These are phyloP conservation scores for Peromyscus polionotus DNA, from an alignment of 2,113 vertebrate species.

Conservation along the genomic window DNA sequence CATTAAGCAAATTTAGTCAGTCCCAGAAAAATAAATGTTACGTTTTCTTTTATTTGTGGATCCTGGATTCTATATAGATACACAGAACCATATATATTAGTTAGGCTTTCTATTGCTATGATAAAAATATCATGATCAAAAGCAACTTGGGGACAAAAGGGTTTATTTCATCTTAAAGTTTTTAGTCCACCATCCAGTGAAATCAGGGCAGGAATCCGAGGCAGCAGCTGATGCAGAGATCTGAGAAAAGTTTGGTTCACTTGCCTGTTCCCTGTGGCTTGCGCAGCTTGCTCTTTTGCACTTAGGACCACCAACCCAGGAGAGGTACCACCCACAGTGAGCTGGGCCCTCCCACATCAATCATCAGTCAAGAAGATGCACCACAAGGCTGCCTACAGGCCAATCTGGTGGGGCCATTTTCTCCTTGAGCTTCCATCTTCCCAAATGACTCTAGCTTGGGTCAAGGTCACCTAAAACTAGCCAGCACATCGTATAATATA, in stretches of 20 bases:
- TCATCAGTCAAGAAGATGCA: not conserved
- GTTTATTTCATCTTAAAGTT: not conserved
- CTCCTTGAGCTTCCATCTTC: not conserved
- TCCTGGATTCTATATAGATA: not conserved
- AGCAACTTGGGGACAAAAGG: not conserved
- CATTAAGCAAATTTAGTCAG: not conserved
- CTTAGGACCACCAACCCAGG: not conserved
- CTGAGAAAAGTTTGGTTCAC: not conserved
- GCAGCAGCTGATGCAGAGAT: not conserved
- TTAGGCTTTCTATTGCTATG: not conserved
- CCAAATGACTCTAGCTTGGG: not conserved
- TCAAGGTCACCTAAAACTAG: not conserved
- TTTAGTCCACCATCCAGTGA: not conserved
- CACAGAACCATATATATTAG: not conserved
- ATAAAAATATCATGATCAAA: not conserved
- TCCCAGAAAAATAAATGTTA: not conserved
- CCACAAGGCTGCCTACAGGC: not conserved
- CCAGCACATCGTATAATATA: not conserved
- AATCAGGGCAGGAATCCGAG: not conserved
- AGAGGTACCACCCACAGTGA: not conserved
- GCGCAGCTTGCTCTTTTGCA: not conserved
- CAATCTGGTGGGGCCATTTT: not conserved
- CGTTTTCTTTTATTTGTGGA: not conserved
- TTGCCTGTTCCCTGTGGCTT: not conserved
- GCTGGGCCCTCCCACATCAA: not conserved